Base-by-base conservation (phyloP, 1,140 invertebrate species). In the Teleopsis dalmanni region DNA sequence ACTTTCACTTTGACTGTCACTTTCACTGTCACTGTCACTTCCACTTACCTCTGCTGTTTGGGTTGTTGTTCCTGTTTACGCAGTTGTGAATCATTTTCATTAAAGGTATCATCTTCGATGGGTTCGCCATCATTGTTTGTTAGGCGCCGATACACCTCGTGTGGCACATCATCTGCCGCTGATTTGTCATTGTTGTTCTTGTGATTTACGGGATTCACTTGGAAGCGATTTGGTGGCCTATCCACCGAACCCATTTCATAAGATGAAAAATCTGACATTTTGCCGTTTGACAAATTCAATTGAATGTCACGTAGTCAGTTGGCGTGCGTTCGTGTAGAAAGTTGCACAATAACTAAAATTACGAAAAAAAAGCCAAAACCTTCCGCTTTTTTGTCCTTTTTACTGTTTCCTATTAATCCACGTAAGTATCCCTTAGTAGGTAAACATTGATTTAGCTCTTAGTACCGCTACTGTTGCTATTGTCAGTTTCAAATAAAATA, bases 171-270 rank as follows among this genome's bases (percentile, higher is more conserved):
- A 9, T 65, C 56, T 1, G 54, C 57, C 26, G 33, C 52, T 35
- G 16, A 37, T 45, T 57, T 61, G 51, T 66, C 60, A 46, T 56
- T 57, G 36, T 60, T 60, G 35, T 55, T 55, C 38, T 56, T 59
- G 31, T 66, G 54, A 41, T 60, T 66, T 14, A 71, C 70, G 45
- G 65, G 60, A 58, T 73, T 73, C 46, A 72, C 72, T 59, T 65
- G 65, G 47, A 70, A 62, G 21, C 60, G 62, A 52, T 62, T 68
- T 22, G 67, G 60, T 13, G 63, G 66, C 36, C 62, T 53, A 50
- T 70, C 67, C 34, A 65, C 62, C 37, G 62, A 65, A 40, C 62
- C 60, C 60, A 70, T 57, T 57, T 70, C 67, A 46, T 67, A 57
- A 14, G 65, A 64, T 26, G 56, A 57, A 51, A 52, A 51, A 34